Evolutionary conservation across 2,113 vertebrate genomes (phyloP).

Genomic region (Coturnix japonica): DNA sequence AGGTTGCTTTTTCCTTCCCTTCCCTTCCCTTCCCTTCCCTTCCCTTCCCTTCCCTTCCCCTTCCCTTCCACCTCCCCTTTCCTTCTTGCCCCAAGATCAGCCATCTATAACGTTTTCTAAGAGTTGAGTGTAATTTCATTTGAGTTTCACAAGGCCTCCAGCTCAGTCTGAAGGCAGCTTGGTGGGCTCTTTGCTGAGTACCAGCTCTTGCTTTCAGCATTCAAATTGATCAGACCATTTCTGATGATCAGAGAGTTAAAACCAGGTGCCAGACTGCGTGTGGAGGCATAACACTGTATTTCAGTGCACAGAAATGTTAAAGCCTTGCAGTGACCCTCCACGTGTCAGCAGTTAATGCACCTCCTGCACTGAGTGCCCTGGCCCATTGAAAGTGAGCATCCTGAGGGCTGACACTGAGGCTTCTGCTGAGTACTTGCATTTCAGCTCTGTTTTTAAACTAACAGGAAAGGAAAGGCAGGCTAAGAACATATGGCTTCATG

Average conservation of each 20-base stretch:
- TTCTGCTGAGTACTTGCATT: rapidly evolving
- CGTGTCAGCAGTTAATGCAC: rapidly evolving
- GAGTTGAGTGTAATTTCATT: neutral
- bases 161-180: neutral
- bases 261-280: neutral
- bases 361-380: rapidly evolving
- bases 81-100: neutral
- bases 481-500: neutral
- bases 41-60: too few species aligned
- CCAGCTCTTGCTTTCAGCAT: too few species aligned
- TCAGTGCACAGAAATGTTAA: neutral
- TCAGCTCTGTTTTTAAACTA: neutral
- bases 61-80: too few species aligned
- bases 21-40: too few species aligned
- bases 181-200: neutral
- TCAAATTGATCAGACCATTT: neutral
- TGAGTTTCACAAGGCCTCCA: neutral
- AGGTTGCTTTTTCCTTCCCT: too few species aligned
- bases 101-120: neutral
- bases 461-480: neutral
- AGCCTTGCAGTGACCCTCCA: neutral
- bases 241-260: neutral
- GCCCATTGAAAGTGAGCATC: neutral
- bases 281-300: neutral
- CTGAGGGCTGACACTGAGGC: neutral